Conservation (phyloP, 2,888 invertebrate species). For the Sicus ferrugineus region DNA sequence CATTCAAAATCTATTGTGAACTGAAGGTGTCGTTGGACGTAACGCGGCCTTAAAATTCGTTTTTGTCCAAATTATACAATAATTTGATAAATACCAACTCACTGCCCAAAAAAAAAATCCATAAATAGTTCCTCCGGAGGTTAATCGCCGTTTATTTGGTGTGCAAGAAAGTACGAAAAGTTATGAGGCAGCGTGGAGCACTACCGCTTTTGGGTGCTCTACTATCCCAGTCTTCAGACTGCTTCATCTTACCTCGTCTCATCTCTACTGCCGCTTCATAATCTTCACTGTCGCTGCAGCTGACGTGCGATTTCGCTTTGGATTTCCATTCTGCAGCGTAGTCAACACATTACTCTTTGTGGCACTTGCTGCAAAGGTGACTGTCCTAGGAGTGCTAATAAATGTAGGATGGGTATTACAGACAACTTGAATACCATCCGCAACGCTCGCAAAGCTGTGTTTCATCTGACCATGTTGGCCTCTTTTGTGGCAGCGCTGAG, state of each 20-base stretch:
- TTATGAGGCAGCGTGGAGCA: slow-evolving; percentile 55
- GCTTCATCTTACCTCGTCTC: neutral
- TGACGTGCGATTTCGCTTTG: slow-evolving; percentile 27
- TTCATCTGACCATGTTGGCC: slow-evolving; percentile 55
- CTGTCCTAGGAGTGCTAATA: neutral
- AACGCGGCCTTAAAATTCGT: no score
- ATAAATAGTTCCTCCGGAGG: no score
- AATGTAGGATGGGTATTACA: slow-evolving; percentile 50
- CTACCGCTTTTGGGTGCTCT: slow-evolving; percentile 50
- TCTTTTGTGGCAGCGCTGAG: slow-evolving; percentile 51
- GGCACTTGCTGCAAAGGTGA: slow-evolving; percentile 1
- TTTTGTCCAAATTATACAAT: no score
- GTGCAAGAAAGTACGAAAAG: slow-evolving; percentile 42
- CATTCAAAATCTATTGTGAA: no score
- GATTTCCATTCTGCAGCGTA: slow-evolving; percentile 37
- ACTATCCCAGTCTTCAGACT: slow-evolving; percentile 17
- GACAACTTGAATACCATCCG: slow-evolving; percentile 50
- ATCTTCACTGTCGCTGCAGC: slow-evolving; percentile 15
- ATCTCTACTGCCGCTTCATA: slow-evolving; percentile 33
- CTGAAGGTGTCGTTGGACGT: no score
- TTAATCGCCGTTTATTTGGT: no score
- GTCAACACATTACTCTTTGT: slow-evolving; percentile 36
- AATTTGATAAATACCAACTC: no score
- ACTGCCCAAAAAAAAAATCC: no score
- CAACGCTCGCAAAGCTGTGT: slow-evolving; percentile 47